These are phyloP conservation scores for Catostylus mosaicus DNA, from an alignment of 30 jellyfish, hydroid and myxozoan genomes.

Conservation along the genomic window DNA sequence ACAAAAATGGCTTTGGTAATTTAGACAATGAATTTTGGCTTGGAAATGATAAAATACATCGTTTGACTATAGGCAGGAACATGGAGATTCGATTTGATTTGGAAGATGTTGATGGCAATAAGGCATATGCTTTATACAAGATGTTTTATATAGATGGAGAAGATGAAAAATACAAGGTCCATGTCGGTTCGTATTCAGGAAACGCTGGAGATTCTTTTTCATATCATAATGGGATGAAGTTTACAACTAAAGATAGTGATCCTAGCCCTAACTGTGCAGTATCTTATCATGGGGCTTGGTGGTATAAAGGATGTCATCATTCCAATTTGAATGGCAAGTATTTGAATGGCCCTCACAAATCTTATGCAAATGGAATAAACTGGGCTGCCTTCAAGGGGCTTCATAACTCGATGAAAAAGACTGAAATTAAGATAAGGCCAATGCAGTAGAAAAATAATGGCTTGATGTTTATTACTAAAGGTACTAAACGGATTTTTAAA, in stretches of 20 bases:
- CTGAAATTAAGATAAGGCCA: conserved; percentile 30
- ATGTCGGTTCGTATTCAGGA: conserved; percentile 28
- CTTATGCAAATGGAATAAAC: conserved; percentile 13
- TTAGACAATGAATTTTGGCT: conserved; percentile 44
- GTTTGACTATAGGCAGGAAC: conserved; percentile 8
- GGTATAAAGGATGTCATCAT: conserved; percentile 22
- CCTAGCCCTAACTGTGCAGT: conserved; percentile 6
- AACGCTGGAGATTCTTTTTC: conserved; percentile 42
- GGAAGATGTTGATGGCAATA: conserved; percentile 25
- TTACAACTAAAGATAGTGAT: conserved; percentile 38
- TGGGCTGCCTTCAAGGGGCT: conserved; percentile 26
- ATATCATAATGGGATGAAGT: conserved; percentile 3
- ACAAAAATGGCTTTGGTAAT: conserved; percentile 46
- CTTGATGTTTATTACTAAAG: no score
- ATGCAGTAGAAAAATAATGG: no score
- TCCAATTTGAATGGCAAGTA: conserved; percentile 48
- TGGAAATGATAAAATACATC: conserved; percentile 45
- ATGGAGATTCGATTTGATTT: conserved; percentile 49
- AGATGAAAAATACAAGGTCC: neutral
- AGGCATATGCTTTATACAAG: conserved; percentile 12
- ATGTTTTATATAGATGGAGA: conserved; percentile 26
- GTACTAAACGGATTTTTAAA: no score
- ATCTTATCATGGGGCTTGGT: conserved; percentile 31
- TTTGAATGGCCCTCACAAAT: conserved; percentile 35
- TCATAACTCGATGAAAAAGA: conserved; percentile 16